Evolutionary conservation across 2,888 invertebrate genomes (phyloP), one percentile per base, ranked within the genome.

Genomic region (Pyrrhosoma nymphula): DNA sequence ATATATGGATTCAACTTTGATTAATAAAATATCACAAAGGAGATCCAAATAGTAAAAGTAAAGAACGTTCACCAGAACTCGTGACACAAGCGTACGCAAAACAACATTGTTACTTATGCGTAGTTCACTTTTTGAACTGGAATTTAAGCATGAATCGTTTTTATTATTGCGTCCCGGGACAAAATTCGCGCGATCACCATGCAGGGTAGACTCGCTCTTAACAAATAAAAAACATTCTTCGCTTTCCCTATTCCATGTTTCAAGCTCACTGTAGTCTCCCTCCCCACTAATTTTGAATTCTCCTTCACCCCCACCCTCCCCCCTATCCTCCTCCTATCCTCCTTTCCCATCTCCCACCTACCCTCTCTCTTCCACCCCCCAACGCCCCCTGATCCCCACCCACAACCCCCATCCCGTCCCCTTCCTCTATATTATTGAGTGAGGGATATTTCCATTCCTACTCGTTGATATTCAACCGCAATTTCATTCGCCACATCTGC

Each of bases 381-480:
- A n/a, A 56, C 56, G 2, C 47, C 23, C 55, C 55, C 89, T 10
- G 18, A 10, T 56, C 18, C 18, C 30, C 90, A 60, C 90, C 55
- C 56, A 14, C 30, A 2, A n/a, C 30, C 18, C 4, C 14, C 82
- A 30, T 30, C 35, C 47, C 30, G 3, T n/a, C 82, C 12, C 82
- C 35, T 16, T 6, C 82, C 12, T 16, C 30, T 16, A 35, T 82
- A 90, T 56, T 56, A 91, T 35, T 60, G 35, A 90, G 90, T 90
- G 30, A 60, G 39, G 82, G 35, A 82, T 82, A 82, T 82, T 82
- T 91, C 90, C 90, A 91, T 10, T 91, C 39, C 56, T 35, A 35
- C 90, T n/a, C 23, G 60, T 60, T 26, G 60, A 60, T 91, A 82
- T 82, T 82, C 82, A 82, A 82, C 82, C 82, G 82, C 35, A 91